Evolutionary conservation across 2,113 vertebrate genomes (phyloP), one percentile per base, ranked within the genome.

Genomic region (Puntigrus tetrazona): DNA sequence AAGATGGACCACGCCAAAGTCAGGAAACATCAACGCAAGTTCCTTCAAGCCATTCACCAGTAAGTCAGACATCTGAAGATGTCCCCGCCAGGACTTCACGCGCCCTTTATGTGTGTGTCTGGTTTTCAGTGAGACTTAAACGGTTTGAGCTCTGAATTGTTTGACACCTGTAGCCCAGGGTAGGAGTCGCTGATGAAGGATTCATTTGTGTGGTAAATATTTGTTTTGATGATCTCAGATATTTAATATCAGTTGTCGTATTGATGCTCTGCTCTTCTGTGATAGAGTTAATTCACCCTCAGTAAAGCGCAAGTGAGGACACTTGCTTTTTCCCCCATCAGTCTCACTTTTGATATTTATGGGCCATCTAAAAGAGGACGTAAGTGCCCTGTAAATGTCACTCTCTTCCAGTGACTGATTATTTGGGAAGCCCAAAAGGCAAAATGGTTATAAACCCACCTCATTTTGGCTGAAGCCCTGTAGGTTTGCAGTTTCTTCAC

Each of bases 21-120:
- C 93, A 96, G 98, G 90, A 99, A 99, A 92, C 98, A 99, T 93
- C 98, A 99, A 92, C 96, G 98, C 84, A 99, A 99, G 94, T 99
- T 99, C 92, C 95, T 99, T 91, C 98, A 99, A 96, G 98, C 98
- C 96, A 99, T 99, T 95, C 98, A 99, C 94, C 98, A 99, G 98
- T 99, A 97, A 96, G 98, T 99, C 94, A 74, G 87, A 1, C 9
- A 7, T 55, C 61, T 45, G 2, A 2, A 79, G 52, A 67, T n/a
- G n/a, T n/a, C n/a, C 61, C 34, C 14, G 20, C 29, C 52, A 84
- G 43, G 20, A 76, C 11, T 76, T 45, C 29, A 31, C 36, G 27
- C n/a, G 0, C 31, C 5, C 14, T 27, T 72, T 18, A 45, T 83
- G 38, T 78, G 41, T 47, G 57, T 52, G 59, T 87, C 29, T 75